Percentiles rank a stretch among this genome's conserved stretches.
Conservation (phyloP, 2,113 vertebrate genomes). For the Laticauda laticaudata region DNA sequence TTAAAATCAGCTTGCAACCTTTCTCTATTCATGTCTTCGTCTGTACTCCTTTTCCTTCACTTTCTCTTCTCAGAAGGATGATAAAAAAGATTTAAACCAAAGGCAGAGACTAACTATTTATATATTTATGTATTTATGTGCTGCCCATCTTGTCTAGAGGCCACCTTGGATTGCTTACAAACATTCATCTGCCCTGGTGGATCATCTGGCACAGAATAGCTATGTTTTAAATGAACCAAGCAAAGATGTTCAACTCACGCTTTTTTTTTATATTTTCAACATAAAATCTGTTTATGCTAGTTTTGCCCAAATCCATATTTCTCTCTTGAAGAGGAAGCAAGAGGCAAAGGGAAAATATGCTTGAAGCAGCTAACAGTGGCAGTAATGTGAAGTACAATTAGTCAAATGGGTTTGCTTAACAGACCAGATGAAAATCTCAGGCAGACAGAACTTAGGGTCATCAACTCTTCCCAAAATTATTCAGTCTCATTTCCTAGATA, state of each 20-base stretch:
- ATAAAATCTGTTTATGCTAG: background rate
- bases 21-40: background rate
- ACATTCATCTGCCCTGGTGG: background rate
- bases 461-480: background rate
- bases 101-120: background rate
- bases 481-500: background rate
- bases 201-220: background rate
- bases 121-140: background rate
- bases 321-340: background rate
- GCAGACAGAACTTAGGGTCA: background rate
- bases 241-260: background rate
- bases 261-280: too few relatives aligned
- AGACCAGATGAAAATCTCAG: background rate
- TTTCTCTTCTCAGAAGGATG: background rate
- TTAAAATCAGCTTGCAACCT: background rate
- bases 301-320: background rate
- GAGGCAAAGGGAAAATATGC: background rate
- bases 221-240: background rate
- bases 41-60: background rate
- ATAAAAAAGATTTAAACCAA: background rate
- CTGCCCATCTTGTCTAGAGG: background rate
- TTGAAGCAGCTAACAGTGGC: background rate
- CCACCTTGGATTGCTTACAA: background rate
- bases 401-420: background rate
- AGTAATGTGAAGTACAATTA: background rate